phyloP scores from a whole-genome alignment of 2,797 vertebrate species.

The Phrynocephalus forsythii region DNA sequence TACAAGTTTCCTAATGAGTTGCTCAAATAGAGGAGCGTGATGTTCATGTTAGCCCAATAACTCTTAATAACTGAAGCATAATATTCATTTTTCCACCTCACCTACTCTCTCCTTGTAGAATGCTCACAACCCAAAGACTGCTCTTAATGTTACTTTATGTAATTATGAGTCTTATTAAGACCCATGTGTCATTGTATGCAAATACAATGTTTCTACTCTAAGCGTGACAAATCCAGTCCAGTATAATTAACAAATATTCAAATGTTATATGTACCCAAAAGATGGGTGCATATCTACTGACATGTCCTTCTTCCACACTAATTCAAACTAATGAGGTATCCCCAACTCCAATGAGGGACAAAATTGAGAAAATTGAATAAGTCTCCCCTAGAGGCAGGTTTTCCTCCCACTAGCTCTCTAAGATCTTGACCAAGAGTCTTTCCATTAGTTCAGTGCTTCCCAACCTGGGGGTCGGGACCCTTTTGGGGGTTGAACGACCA shows the following conservation, averaged over 20 bases:
- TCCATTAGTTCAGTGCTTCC: not conserved
- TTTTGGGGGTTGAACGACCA: no score
- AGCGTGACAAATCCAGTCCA: not conserved
- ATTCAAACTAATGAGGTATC: not conserved
- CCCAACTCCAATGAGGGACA: not conserved
- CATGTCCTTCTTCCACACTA: not conserved
- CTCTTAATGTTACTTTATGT: constrained; percentile 36
- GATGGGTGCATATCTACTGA: not conserved
- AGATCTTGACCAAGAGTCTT: not conserved
- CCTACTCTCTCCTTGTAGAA: constrained; percentile 3
- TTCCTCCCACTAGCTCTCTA: not conserved
- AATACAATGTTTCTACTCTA: not conserved
- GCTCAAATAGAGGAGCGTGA: not conserved
- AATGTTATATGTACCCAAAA: not conserved
- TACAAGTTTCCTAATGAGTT: not conserved
- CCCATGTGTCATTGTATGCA: not conserved
- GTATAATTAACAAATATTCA: not conserved
- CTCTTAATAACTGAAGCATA: not conserved
- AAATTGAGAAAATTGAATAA: not conserved
- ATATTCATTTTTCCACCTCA: not conserved
- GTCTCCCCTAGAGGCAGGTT: not conserved
- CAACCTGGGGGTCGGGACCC: no score
- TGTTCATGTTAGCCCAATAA: not conserved
- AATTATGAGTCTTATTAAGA: not conserved
- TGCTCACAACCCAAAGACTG: constrained; percentile 61